Base-by-base conservation (phyloP, 2,797 vertebrate species). In the Anisognathus igniventris region DNA sequence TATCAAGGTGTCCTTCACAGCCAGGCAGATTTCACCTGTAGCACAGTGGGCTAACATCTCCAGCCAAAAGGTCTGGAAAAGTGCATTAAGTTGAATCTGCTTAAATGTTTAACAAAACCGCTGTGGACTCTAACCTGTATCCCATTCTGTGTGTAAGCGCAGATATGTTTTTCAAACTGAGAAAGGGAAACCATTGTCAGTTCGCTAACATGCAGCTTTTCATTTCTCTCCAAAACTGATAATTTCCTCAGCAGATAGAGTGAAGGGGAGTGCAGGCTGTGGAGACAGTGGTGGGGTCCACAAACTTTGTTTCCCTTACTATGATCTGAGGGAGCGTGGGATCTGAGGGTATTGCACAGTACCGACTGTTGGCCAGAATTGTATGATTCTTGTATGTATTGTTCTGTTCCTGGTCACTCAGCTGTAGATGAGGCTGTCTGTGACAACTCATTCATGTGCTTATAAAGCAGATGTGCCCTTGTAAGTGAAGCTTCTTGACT, bases 1-100 rank as follows among this genome's bases (percentile, higher is more conserved):
- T 67, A 19, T 80, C 37, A 18, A 9, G 11, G 28, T 71, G 48
- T 84, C 70, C 7, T 30, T 73, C 25, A 16, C 14, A 42, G 50
- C 31, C 50, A 56, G 42, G 22, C 30, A 33, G 45, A 53, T 58
- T 53, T 84, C 0, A 2, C 20, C 39, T 16, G 0, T 22, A 60
- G 50, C 17, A 6, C 18, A 28, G 39, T 14, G 47, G 28, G 35
- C 20, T 44, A 10, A 20, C 11, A 19, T 39, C 62, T 66, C 22
- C 10, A 31, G 40, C 24, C 35, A 75, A 51, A 33, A 86, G 12
- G 22, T 91, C 80, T 84, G 70, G 73, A 78, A 68, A 88, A 89
- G 27, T 75, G 58, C 7, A 9, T 66, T 61, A 31, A 39, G 39
- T 44, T 75, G 42, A 31, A 33, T 81, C n/a, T 88, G 62, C 30